Percentiles rank a stretch among this genome's conserved stretches.
phyloP scores from a whole-genome alignment of 2,113 vertebrate genomes.

The Phrynosoma blainvillii region DNA sequence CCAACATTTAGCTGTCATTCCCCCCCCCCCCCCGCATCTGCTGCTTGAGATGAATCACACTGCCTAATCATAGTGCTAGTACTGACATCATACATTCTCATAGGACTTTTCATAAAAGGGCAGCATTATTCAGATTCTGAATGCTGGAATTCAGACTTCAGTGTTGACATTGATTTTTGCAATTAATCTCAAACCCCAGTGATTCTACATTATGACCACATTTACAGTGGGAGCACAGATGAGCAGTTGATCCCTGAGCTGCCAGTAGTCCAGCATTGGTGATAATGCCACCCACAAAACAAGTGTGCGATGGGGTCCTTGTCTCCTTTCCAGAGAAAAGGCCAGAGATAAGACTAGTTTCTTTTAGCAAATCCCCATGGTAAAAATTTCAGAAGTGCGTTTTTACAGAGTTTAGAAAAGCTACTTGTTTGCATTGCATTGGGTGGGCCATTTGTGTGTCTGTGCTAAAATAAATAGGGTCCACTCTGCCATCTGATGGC shows the following conservation, averaged over 20 bases:
- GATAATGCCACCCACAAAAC: neutral
- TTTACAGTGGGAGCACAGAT: neutral
- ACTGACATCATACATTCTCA: neutral
- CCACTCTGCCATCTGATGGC: slow-evolving; percentile 12
- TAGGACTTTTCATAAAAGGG: neutral
- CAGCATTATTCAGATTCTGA: neutral
- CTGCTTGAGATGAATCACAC: neutral
- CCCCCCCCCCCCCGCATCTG: neutral
- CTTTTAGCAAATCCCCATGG: neutral
- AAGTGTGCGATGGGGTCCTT: neutral
- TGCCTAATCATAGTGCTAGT: neutral
- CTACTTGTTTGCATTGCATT: no score
- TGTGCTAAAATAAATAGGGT: neutral
- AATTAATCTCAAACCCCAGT: neutral
- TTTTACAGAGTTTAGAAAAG: no score
- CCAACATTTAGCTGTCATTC: neutral
- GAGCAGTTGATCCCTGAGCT: neutral
- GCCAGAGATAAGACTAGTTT: neutral
- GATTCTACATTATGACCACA: neutral
- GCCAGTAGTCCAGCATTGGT: neutral
- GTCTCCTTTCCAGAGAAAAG: neutral
- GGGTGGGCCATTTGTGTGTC: no score
- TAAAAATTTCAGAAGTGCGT: neutral
- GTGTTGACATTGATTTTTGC: neutral
- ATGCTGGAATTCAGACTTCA: neutral